Conservation (phyloP, 1,140 invertebrate genomes). For the Anagrus nilaparvatae region DNA sequence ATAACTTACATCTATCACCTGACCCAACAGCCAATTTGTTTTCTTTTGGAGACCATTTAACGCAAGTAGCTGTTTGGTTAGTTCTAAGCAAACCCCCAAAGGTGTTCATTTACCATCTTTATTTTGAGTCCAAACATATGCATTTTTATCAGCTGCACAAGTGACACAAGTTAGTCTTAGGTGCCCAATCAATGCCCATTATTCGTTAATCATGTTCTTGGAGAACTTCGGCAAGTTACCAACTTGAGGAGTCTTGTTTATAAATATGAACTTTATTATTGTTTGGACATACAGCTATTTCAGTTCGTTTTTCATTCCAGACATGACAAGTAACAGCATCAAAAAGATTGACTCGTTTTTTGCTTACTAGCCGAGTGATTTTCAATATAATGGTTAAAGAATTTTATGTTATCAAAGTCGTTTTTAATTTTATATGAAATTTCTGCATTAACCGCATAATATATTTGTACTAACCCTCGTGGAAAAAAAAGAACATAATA, state of each 20-base stretch:
- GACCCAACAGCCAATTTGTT: slow-evolving; percentile 99
- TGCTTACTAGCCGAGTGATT: too few relatives aligned
- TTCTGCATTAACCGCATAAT: too few relatives aligned
- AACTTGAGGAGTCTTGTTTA: slow-evolving; percentile 50
- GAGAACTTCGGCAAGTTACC: slow-evolving; percentile 74
- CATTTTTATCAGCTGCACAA: slow-evolving; percentile 96
- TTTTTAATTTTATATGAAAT: too few relatives aligned
- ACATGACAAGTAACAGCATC: slow-evolving; percentile 92
- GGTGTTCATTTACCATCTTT: slow-evolving; percentile 90
- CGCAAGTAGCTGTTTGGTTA: slow-evolving; percentile 94
- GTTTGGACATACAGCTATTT: slow-evolving; percentile 90
- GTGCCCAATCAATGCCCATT: slow-evolving; percentile 97
- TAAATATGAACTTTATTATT: slow-evolving; percentile 95
- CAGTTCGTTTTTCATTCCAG: slow-evolving; percentile 89
- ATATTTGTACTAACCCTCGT: too few relatives aligned
- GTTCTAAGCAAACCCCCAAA: slow-evolving; percentile 86
- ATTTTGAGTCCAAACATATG: slow-evolving; percentile 89
- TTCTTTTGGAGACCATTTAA: slow-evolving; percentile 97
- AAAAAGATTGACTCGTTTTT: too few relatives aligned
- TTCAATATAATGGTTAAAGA: too few relatives aligned
- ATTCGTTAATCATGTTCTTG: slow-evolving; percentile 92
- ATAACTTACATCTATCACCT: slow-evolving; percentile 88
- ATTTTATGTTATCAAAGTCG: too few relatives aligned
- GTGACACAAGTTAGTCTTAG: slow-evolving; percentile 96
- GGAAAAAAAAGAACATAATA: too few relatives aligned